These are phyloP conservation scores for Macrophya alboannulata DNA, from an alignment of 2,888 invertebrate genomes.

Conservation along the genomic window DNA sequence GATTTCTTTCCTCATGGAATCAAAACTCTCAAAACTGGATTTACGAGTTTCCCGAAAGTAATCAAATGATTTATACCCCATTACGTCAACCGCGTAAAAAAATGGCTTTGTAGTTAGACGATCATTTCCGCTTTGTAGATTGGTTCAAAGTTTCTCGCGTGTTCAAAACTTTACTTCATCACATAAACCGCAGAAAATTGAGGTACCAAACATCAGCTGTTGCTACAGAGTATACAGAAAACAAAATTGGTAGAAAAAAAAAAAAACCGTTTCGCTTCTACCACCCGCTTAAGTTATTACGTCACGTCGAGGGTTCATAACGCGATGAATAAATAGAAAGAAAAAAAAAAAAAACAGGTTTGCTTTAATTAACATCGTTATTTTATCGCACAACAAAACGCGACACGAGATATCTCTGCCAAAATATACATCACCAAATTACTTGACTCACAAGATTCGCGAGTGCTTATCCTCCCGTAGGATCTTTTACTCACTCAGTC, in stretches of 20 bases:
- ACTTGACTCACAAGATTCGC: background rate
- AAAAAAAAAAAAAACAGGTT: background rate
- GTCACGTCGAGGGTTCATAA: background rate
- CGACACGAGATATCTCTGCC: background rate
- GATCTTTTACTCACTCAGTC: conserved; percentile 5
- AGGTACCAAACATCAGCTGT: background rate
- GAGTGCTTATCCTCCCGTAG: conserved; percentile 8
- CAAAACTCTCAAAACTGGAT: background rate
- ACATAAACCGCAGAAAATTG: background rate
- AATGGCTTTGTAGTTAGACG: background rate
- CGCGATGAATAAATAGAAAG: background rate
- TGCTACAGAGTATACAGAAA: background rate
- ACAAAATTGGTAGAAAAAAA: background rate
- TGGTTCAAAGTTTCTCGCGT: conserved; percentile 5
- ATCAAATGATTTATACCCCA: background rate
- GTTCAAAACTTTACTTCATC: background rate
- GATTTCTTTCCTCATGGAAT: background rate
- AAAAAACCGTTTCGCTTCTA: background rate
- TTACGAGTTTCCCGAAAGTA: conserved; percentile 4
- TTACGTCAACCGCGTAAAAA: background rate
- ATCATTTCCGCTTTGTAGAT: background rate
- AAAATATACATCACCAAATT: conserved; percentile 11
- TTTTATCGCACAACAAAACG: background rate
- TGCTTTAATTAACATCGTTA: background rate
- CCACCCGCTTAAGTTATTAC: background rate